A percentile compares a stretch with the other conserved stretches of the same genome.
These are phyloP conservation scores for Pica pica DNA, from an alignment of 2,113 vertebrate species.

Conservation along the genomic window DNA sequence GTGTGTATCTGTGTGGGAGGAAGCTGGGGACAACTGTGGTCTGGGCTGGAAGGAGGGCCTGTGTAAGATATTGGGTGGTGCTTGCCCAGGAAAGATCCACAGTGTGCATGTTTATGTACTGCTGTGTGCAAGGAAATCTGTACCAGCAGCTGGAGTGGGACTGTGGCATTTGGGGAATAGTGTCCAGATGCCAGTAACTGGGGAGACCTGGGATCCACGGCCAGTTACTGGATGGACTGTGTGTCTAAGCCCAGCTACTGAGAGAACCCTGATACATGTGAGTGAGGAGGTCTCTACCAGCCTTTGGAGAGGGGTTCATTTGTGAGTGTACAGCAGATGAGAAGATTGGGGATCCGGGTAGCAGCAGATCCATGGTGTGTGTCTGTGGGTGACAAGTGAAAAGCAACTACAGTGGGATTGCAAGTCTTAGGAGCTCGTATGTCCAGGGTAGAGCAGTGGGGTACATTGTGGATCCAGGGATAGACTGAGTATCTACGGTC, in stretches of 20 bases:
- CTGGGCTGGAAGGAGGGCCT: not conserved
- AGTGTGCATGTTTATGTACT: not conserved
- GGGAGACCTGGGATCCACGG: not conserved
- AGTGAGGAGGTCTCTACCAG: not conserved
- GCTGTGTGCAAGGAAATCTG: not conserved
- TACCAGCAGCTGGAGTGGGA: not conserved
- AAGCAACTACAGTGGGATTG: not conserved
- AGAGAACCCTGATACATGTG: not conserved
- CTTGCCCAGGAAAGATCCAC: not conserved
- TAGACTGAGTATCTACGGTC: not conserved
- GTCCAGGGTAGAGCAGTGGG: not conserved
- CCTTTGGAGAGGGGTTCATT: not conserved
- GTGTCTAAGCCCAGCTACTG: not conserved
- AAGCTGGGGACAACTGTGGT: not conserved
- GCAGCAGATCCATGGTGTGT: not conserved
- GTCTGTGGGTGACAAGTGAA: not conserved
- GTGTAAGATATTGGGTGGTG: not conserved
- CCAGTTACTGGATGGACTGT: not conserved
- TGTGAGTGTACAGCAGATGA: not conserved
- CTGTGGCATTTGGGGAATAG: not conserved
- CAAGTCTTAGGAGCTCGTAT: not conserved
- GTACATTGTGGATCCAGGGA: not conserved
- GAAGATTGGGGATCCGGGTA: not conserved
- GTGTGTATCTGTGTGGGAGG: not conserved
- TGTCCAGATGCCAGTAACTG: not conserved